Evolutionary conservation across 2,797 vertebrate genomes (phyloP).

Genomic region (Argentina silus): DNA sequence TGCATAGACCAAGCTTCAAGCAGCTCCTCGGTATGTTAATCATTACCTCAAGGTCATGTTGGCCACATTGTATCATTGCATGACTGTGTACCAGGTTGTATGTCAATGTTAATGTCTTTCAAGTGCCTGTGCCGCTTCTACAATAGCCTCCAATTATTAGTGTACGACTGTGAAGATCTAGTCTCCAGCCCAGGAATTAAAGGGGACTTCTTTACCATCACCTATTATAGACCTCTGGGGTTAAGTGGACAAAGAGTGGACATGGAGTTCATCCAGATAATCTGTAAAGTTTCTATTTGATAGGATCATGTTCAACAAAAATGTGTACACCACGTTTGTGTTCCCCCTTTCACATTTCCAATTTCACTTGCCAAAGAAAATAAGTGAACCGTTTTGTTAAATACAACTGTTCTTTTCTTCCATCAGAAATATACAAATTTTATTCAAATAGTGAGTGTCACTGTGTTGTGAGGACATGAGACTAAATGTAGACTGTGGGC

Average conservation of each 20-base stretch:
- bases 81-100: constrained; percentile 83
- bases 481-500: constrained; percentile 56
- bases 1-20: constrained; percentile 69
- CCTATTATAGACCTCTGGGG: constrained; percentile 70
- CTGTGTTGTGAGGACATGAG: constrained; percentile 59
- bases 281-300: constrained; percentile 66
- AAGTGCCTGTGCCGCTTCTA: constrained; percentile 84
- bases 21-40: constrained; percentile 73
- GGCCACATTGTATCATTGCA: constrained; percentile 81
- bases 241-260: constrained; percentile 61
- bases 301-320: constrained; percentile 55
- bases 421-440: constrained; percentile 47
- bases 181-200: constrained; percentile 76
- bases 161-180: constrained; percentile 67
- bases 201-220: constrained; percentile 79
- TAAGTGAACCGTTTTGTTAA: constrained; percentile 59
- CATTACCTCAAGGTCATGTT: constrained; percentile 78
- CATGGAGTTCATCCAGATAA: constrained; percentile 63
- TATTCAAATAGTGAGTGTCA: constrained; percentile 54
- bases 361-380: constrained; percentile 72
- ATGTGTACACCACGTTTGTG: constrained; percentile 59
- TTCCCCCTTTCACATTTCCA: constrained; percentile 53
- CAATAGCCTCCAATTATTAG: constrained; percentile 74
- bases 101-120: constrained; percentile 80
- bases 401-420: constrained; percentile 50